A percentile compares a stretch with the other conserved stretches of the same genome.
phyloP scores from a whole-genome alignment of 37 sponge, comb jelly and placozoan species.

The Geodia barretti region DNA sequence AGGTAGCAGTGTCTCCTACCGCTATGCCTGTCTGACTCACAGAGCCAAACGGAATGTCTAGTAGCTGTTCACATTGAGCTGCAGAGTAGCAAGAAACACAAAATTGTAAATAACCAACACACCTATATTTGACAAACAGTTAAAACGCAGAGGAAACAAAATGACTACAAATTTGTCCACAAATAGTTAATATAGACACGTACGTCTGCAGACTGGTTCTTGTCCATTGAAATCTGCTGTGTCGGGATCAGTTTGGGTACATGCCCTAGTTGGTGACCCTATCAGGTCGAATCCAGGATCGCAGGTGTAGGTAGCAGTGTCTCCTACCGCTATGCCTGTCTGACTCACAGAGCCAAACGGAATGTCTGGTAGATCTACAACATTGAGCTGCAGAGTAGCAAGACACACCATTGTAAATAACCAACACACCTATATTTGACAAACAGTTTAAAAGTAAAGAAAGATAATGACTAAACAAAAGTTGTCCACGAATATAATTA shows the following conservation, averaged over 20 bases:
- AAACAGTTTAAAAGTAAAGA: too few relatives aligned
- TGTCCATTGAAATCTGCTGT: neutral
- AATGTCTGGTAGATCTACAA: neutral
- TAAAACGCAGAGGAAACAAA: too few relatives aligned
- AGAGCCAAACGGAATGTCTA: neutral
- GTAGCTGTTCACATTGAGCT: neutral
- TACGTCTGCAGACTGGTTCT: neutral
- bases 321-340: neutral
- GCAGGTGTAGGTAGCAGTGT: neutral
- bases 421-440: neutral
- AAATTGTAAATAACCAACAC: too few relatives aligned
- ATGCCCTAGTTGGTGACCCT: neutral
- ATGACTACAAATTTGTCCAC: too few relatives aligned
- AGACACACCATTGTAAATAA: neutral
- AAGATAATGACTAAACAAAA: too few relatives aligned
- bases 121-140: too few relatives aligned
- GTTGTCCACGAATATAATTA: too few relatives aligned
- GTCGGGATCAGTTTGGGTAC: neutral
- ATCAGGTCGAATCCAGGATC: neutral
- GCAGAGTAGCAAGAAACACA: too few relatives aligned
- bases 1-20: neutral
- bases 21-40: neutral
- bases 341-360: neutral
- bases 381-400: too few relatives aligned
- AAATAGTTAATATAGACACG: too few relatives aligned